Evolutionary conservation across 1,140 invertebrate genomes (phyloP).

Genomic region (Cherax destructor): DNA sequence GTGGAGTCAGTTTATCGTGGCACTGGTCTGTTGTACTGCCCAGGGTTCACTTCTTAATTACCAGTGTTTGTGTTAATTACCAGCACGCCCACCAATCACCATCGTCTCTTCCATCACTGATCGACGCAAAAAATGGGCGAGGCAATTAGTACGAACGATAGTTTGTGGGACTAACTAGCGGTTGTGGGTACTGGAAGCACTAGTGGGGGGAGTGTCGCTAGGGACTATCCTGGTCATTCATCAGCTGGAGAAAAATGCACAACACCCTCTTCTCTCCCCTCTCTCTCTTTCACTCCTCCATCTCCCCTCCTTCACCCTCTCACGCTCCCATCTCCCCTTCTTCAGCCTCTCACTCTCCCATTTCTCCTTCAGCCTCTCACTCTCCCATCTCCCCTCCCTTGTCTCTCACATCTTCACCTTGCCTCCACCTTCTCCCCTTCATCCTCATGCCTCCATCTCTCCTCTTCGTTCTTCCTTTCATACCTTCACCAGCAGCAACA

Average conservation of each 20-base stretch:
- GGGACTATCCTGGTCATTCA: slow-evolving; percentile 14
- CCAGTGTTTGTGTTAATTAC: slow-evolving; percentile 42
- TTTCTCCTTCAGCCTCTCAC: no score
- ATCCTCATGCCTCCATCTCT: no score
- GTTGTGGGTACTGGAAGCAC: neutral
- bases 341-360: no score
- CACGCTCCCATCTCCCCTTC: neutral
- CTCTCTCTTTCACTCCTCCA: slow-evolving; percentile 5
- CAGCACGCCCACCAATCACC: slow-evolving; percentile 17
- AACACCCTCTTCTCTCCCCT: slow-evolving; percentile 26
- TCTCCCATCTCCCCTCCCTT: no score
- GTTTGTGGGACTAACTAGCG: slow-evolving; percentile 39
- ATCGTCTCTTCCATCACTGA: slow-evolving; percentile 31
- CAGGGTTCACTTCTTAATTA: slow-evolving; percentile 20
- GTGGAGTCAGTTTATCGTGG: neutral
- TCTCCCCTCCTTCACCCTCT: neutral
- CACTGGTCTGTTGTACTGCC: neutral
- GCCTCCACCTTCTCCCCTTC: no score
- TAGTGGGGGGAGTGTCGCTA: neutral
- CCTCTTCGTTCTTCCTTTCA: no score
- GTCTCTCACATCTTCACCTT: no score
- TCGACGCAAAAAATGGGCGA: slow-evolving; percentile 23
- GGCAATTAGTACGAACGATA: slow-evolving; percentile 44
- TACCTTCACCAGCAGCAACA: no score
- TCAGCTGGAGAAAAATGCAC: slow-evolving; percentile 37